Evolutionary conservation across 2,113 vertebrate genomes (phyloP), one percentile per base, ranked within the genome.

Genomic region (Myotis davidii): DNA sequence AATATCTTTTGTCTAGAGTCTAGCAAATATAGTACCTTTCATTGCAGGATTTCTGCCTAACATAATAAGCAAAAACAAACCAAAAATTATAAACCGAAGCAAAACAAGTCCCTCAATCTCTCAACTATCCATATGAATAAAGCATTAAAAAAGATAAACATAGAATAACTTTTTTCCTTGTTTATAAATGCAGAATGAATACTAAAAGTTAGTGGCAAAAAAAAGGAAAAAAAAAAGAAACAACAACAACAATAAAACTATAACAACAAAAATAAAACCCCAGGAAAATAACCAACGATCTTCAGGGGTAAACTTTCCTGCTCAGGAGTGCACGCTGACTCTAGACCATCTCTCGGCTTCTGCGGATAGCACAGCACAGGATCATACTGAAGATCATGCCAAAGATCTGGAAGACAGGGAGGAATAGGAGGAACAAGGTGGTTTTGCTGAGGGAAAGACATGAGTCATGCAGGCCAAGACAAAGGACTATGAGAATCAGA

Each of bases 301-400:
- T 94, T 93, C 92, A 92, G 85, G 97, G 97, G 96, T 76, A 88
- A 81, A 12, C n/a, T 9, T 96, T 85, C 96, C 84, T 85, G 91
- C 88, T 93, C 79, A 50, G 96, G 73, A 72, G 42, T 70, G 29
- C 34, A 9, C 20, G 52, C 27, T 7, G 96, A 92, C 91, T 91
- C 99, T 98, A 99, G 97, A 99, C 99, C 98, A 99, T 99, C 97
- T 99, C 99, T 82, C 99, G 98, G 96, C 98, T 99, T 97, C 98
- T 99, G 97, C 99, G 99, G 98, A 99, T 99, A 67, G 99, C 99
- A 14, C 99, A 99, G 98, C 99, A 99, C 82, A 99, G 98, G 90
- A 99, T 97, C 99, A 99, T 99, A 96, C 99, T 99, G 98, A 99
- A 99, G 97, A 99, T 99, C 99, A 99, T 99, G 78, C 99, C 99